phyloP scores from a whole-genome alignment of 2,888 invertebrate species.

The Caenorhabditis japonica region DNA sequence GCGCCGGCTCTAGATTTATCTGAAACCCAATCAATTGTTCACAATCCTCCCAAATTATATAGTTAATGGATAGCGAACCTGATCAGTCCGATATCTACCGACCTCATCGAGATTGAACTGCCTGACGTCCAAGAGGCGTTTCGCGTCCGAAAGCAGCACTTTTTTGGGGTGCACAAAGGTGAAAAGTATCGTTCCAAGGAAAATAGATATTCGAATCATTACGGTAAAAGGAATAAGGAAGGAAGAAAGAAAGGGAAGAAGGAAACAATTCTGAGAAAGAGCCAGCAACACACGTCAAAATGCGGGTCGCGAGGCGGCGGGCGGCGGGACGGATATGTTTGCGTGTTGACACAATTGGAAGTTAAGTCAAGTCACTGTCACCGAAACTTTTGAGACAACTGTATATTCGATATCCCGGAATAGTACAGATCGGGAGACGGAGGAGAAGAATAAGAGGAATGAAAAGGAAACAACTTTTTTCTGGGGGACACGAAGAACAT shows the following conservation, averaged over 20 bases:
- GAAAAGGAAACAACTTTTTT: conserved; percentile 9
- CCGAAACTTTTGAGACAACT: too few species aligned
- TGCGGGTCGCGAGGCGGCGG: not conserved
- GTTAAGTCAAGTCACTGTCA: not conserved
- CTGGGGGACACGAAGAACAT: conserved; percentile 10
- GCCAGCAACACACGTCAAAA: conserved; percentile 22
- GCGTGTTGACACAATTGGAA: conserved; percentile 32
- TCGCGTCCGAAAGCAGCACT: not conserved
- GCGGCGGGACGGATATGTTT: conserved; percentile 16
- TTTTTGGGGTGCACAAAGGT: not conserved
- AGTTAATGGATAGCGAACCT: conserved; percentile 23
- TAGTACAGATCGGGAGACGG: not conserved
- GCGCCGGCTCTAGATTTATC: conserved; percentile 58
- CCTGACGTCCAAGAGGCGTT: conserved; percentile 23
- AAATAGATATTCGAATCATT: too few species aligned
- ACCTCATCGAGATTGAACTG: conserved; percentile 52
- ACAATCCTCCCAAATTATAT: not conserved
- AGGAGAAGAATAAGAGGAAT: not conserved
- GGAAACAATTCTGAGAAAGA: not conserved
- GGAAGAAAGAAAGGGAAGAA: not conserved
- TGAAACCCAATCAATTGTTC: not conserved
- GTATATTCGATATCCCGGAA: conserved; percentile 29
- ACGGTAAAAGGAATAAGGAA: too few species aligned
- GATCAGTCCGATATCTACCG: conserved; percentile 39
- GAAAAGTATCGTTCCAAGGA: not conserved